A percentile compares a stretch with the other conserved stretches of the same genome.
phyloP scores from a whole-genome alignment of 2,888 invertebrate species.

The Elysia crispata region DNA sequence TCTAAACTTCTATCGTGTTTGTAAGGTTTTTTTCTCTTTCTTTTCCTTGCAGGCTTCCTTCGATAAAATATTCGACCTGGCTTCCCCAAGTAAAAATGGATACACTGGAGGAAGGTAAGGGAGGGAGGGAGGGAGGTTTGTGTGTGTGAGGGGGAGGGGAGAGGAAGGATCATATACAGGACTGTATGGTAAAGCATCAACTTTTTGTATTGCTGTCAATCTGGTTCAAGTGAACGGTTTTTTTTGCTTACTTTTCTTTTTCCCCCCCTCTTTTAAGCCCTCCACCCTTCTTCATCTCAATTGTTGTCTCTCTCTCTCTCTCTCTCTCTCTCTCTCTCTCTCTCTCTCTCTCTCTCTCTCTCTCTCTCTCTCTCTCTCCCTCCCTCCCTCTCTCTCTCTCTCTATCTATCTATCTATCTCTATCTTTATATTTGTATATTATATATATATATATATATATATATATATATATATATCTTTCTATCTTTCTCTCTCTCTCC shows the following conservation, averaged over 20 bases:
- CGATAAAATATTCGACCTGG: slow-evolving; percentile 68
- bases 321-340: slow-evolving; percentile 6
- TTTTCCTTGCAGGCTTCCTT: slow-evolving; percentile 62
- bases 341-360: not conserved
- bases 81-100: slow-evolving; percentile 64
- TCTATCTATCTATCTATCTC: not conserved
- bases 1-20: not conserved
- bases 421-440: too few relatives aligned
- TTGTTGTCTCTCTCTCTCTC: not conserved
- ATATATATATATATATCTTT: too few relatives aligned
- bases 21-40: not conserved
- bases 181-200: too few relatives aligned
- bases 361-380: slow-evolving; percentile 5
- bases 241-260: not conserved
- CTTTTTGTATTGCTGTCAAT: too few relatives aligned
- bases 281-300: not conserved
- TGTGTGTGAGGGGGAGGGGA: too few relatives aligned
- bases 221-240: too few relatives aligned
- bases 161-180: too few relatives aligned
- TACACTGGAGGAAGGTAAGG: slow-evolving; percentile 61
- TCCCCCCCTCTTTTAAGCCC: not conserved
- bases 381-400: not conserved
- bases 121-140: too few relatives aligned
- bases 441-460: too few relatives aligned
- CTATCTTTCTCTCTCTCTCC: not conserved